Evolutionary conservation across 1,140 invertebrate genomes (phyloP).

Genomic region (Trichogramma pretiosum): DNA sequence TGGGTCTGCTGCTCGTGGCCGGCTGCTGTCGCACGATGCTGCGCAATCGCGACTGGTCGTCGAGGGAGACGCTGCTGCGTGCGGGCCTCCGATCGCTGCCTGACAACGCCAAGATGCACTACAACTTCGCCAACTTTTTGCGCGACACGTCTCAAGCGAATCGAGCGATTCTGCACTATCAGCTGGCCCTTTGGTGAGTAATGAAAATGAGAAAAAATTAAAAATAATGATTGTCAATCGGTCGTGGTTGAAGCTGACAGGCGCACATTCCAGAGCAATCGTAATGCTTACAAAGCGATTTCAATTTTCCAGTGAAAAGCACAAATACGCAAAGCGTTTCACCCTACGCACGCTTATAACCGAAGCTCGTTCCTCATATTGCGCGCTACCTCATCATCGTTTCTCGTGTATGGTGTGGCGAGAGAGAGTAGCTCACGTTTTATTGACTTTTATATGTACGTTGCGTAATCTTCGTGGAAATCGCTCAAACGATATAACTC

Average conservation of each 20-base stretch:
- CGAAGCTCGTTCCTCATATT: too few relatives aligned
- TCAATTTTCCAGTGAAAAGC: constrained; percentile 17
- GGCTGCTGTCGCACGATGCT: constrained; percentile 58
- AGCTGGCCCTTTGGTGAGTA: constrained; percentile 69
- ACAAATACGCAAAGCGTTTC: too few relatives aligned
- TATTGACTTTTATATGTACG: too few relatives aligned
- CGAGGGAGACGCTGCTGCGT: constrained; percentile 66
- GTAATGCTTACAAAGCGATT: constrained; percentile 16
- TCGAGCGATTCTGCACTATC: constrained; percentile 69
- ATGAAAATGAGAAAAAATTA: too few relatives aligned
- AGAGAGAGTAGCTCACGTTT: too few relatives aligned
- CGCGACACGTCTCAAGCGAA: constrained; percentile 64
- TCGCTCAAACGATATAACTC: too few relatives aligned
- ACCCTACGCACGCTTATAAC: constrained; percentile 3
- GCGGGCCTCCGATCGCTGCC: constrained; percentile 70
- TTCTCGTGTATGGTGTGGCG: too few relatives aligned
- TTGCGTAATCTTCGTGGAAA: too few relatives aligned
- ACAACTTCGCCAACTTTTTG: constrained; percentile 82
- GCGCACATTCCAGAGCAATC: too few relatives aligned
- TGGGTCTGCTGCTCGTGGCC: constrained; percentile 52
- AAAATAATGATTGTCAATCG: too few relatives aligned
- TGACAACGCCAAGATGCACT: constrained; percentile 84
- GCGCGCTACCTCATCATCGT: too few relatives aligned
- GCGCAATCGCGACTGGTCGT: constrained; percentile 70
- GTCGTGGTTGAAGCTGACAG: too few relatives aligned